Percentiles rank a stretch among this genome's conserved stretches.
Evolutionary conservation across 2,113 vertebrate species (phyloP).

Genomic region (Heterotilapia buettikoferi): DNA sequence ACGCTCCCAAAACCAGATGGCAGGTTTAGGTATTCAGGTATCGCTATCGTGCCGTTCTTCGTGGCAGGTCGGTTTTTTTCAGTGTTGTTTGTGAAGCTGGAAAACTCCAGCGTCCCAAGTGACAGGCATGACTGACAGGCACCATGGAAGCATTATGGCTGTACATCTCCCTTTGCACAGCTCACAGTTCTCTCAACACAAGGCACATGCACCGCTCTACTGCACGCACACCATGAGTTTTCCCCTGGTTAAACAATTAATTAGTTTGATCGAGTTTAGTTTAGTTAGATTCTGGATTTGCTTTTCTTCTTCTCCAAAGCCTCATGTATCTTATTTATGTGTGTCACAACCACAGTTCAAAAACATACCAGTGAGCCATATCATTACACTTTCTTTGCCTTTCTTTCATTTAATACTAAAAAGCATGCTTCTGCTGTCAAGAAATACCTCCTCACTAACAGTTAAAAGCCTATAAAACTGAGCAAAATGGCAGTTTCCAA

Average conservation of each 20-base stretch:
- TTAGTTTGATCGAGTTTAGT: not conserved
- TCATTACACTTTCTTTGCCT: not conserved
- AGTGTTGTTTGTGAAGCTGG: not conserved
- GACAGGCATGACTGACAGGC: not conserved
- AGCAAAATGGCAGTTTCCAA: not conserved
- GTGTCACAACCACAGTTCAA: not conserved
- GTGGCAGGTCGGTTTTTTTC: not conserved
- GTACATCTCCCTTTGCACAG: not conserved
- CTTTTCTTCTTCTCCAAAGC: not conserved
- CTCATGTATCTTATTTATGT: not conserved
- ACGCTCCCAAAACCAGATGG: not conserved
- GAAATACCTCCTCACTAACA: not conserved
- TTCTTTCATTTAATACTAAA: not conserved
- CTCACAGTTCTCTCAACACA: not conserved
- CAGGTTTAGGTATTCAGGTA: not conserved
- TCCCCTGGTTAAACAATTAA: not conserved
- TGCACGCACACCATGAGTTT: not conserved
- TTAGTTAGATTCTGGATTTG: not conserved
- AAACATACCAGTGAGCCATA: not conserved
- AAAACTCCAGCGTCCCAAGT: not conserved
- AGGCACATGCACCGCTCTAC: not conserved
- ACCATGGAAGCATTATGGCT: not conserved
- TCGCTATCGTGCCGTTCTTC: not conserved
- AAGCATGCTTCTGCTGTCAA: not conserved
- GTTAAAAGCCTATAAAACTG: not conserved